Evolutionary conservation across 2,888 invertebrate genomes (phyloP).

Genomic region (Dynastes tityus): DNA sequence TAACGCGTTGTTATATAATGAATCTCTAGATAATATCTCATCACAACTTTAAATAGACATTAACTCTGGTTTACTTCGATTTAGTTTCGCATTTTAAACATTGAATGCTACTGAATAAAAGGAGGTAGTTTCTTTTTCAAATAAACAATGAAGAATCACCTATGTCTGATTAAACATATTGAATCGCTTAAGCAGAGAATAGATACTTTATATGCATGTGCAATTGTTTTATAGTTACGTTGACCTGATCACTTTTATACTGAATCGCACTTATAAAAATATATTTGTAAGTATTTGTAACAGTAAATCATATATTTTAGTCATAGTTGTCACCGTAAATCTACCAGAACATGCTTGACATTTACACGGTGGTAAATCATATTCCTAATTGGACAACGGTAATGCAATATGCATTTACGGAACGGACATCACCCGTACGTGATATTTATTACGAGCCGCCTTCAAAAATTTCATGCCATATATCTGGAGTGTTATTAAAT

Average conservation of each 20-base stretch:
- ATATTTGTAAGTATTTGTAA: constrained; percentile 22
- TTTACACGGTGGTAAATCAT: constrained; percentile 41
- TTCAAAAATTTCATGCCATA: constrained; percentile 9
- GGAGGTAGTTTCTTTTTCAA: too few relatives aligned
- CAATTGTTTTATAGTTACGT: constrained; percentile 11
- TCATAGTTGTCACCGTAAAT: constrained; percentile 32
- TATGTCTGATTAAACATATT: too few relatives aligned
- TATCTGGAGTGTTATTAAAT: background rate
- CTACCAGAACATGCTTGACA: constrained; percentile 23
- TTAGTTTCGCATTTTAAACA: too few relatives aligned
- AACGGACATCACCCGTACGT: constrained; percentile 2
- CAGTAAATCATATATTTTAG: constrained; percentile 42
- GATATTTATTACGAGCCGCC: constrained; percentile 9
- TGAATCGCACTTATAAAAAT: constrained; percentile 15
- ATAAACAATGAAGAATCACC: too few relatives aligned
- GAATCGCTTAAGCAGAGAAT: too few relatives aligned
- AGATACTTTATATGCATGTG: background rate
- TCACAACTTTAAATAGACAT: too few relatives aligned
- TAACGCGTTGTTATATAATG: too few relatives aligned
- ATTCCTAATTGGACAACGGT: constrained; percentile 37
- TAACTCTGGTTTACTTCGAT: too few relatives aligned
- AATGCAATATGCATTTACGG: constrained; percentile 28
- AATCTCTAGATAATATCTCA: too few relatives aligned
- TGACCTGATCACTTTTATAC: constrained; percentile 26
- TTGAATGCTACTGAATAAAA: too few relatives aligned